A percentile compares a stretch with the other conserved stretches of the same genome.
Conservation (phyloP, 1,140 invertebrate genomes). For the Neodiprion virginianus region DNA sequence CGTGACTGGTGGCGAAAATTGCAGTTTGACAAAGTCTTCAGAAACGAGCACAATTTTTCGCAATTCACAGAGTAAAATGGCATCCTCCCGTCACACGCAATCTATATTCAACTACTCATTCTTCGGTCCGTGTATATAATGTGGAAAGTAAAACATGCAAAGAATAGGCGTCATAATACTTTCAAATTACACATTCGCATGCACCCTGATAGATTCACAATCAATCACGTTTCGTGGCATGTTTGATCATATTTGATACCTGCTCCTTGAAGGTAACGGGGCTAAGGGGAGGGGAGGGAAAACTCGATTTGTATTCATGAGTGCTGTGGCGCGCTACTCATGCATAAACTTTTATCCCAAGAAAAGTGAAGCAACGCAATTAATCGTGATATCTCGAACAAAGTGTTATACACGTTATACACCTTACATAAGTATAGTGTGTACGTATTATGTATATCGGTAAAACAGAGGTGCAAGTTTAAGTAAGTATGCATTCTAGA, state of each 20-base stretch:
- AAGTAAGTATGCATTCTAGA: too few relatives aligned
- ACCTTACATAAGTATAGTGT: background rate
- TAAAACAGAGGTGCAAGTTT: too few relatives aligned
- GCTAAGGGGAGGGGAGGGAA: background rate
- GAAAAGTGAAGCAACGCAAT: slow-evolving; percentile 1
- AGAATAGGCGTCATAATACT: too few relatives aligned
- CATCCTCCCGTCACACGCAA: too few relatives aligned
- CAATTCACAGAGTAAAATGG: too few relatives aligned
- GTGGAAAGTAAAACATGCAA: too few relatives aligned
- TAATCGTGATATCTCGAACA: background rate
- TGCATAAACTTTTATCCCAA: slow-evolving; percentile 2
- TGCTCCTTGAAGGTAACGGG: background rate
- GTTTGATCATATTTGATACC: background rate
- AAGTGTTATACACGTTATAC: background rate
- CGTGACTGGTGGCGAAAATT: too few relatives aligned
- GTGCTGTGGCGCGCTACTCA: background rate
- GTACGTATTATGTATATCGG: too few relatives aligned
- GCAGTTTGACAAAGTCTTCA: too few relatives aligned
- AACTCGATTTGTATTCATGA: slow-evolving; percentile 6
- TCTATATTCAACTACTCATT: too few relatives aligned
- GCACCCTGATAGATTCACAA: background rate
- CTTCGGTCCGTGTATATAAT: too few relatives aligned
- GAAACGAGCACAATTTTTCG: too few relatives aligned
- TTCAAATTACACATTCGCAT: background rate
- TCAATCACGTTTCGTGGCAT: slow-evolving; percentile 5